Evolutionary conservation across 2,797 vertebrate genomes (phyloP), one percentile per base, ranked within the genome.

Genomic region (Erethizon dorsatum): DNA sequence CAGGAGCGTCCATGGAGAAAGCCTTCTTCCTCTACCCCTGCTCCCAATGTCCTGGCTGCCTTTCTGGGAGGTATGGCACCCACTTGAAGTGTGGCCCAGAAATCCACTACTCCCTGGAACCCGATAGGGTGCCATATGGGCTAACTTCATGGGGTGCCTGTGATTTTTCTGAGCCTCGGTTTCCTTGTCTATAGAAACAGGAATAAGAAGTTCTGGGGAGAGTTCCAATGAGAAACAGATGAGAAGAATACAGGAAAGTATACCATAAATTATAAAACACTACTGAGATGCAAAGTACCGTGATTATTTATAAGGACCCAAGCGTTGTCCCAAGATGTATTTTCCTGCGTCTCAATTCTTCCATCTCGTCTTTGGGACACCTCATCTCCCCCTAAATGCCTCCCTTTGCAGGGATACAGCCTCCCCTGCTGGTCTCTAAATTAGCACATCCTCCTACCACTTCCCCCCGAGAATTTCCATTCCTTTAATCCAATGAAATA

Each of bases 401-500:
- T 85, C 92, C 79, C 97, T 92, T 59, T 56, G 82, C 92, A 75
- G 90, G 75, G 83, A 88, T 33, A 78, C 94, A 96, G 94, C 97
- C 95, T 97, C 92, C 96, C 97, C 96, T 97, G 96, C 97, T 95
- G 96, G 91, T 93, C 71, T 97, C 95, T 37, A 92, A 98, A 97
- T 97, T 63, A 96, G 95, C 4, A 0, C 80, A 47, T 83, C 71
- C 79, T 89, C 95, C 45, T 17, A 61, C 41, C 57, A 31, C 65
- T 57, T 52, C 45, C 91, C 94, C 79, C 11, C 1, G 95, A 97
- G 96, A 92, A 37, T 93, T 94, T 83, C 83, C 33, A 1, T 94
- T 92, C 96, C 97, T 97, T 98, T 97, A 94, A 97, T 97, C 88
- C 97, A 97, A 95, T 96, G 97, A 97, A 96, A 93, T 92, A 75